phyloP scores from a whole-genome alignment of 2,888 invertebrate genomes.

The Drepana falcataria region DNA sequence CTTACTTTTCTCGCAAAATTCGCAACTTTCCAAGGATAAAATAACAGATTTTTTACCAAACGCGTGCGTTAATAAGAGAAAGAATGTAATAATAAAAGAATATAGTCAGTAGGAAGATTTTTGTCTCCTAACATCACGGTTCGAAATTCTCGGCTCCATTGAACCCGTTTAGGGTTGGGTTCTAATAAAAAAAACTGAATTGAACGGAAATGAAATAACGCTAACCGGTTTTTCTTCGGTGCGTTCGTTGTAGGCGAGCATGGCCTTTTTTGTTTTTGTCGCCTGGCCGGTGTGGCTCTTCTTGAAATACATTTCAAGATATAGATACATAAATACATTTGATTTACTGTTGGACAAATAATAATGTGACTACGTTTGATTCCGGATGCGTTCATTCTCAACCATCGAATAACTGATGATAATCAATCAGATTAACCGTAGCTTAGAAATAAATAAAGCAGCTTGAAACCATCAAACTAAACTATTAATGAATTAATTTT shows the following conservation, averaged over 20 bases:
- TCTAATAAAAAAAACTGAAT: constrained; percentile 69
- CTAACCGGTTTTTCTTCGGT: constrained; percentile 68
- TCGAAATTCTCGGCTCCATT: constrained; percentile 48
- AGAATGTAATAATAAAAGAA: neutral
- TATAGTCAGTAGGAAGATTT: neutral
- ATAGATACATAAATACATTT: neutral
- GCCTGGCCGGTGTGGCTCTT: constrained; percentile 23
- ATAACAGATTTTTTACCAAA: too few species aligned
- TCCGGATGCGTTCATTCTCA: too few species aligned
- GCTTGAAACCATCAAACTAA: too few species aligned
- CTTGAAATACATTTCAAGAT: constrained; percentile 21
- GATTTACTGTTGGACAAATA: constrained; percentile 5
- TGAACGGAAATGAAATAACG: constrained; percentile 76
- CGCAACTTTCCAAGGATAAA: too few species aligned
- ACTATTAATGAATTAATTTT: too few species aligned
- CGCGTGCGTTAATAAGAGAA: too few species aligned
- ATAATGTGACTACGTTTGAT: too few species aligned
- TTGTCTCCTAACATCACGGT: constrained; percentile 17
- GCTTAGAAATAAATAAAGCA: too few species aligned
- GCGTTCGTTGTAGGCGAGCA: constrained; percentile 42
- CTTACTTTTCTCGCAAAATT: too few species aligned
- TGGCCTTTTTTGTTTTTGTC: constrained; percentile 45
- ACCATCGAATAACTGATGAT: too few species aligned
- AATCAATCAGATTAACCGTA: too few species aligned
- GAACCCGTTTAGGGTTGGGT: constrained; percentile 60